These are phyloP conservation scores for Ectropis grisescens DNA, from an alignment of 1,140 invertebrate genomes.

Conservation along the genomic window DNA sequence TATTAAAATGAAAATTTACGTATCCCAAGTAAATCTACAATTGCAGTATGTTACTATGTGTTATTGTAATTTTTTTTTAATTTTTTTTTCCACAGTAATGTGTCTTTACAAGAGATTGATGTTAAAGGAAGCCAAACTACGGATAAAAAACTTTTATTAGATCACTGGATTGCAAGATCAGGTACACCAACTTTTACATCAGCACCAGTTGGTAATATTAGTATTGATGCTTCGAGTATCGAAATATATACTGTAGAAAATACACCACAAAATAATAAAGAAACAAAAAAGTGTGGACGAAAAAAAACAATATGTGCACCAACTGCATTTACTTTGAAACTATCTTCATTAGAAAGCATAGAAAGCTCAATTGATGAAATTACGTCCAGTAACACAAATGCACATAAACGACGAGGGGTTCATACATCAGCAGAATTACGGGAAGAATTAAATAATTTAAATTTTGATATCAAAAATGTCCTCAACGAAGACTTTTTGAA, in stretches of 20 bases:
- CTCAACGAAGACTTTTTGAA: slow-evolving; percentile 43
- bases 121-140: slow-evolving; percentile 57
- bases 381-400: slow-evolving; percentile 46
- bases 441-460: slow-evolving; percentile 46
- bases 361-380: slow-evolving; percentile 62
- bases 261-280: slow-evolving; percentile 40
- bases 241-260: slow-evolving; percentile 65
- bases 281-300: slow-evolving; percentile 18
- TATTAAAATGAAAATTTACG: slow-evolving; percentile 14
- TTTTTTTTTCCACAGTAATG: slow-evolving; percentile 22
- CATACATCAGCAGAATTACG: slow-evolving; percentile 67
- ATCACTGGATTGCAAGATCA: slow-evolving; percentile 66
- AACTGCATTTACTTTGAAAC: slow-evolving; percentile 53
- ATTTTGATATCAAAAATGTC: slow-evolving; percentile 34
- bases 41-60: no score
- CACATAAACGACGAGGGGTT: slow-evolving; percentile 71
- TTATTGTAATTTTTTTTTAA: no score
- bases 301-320: slow-evolving; percentile 60
- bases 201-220: slow-evolving; percentile 47
- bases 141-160: slow-evolving; percentile 66
- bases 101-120: slow-evolving; percentile 29
- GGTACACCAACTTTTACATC: slow-evolving; percentile 63
- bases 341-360: slow-evolving; percentile 46
- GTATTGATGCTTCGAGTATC: slow-evolving; percentile 54
- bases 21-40: no score